phyloP scores from a whole-genome alignment of 92 coral and sea anemone genomes.

The Phymanthus crucifer region DNA sequence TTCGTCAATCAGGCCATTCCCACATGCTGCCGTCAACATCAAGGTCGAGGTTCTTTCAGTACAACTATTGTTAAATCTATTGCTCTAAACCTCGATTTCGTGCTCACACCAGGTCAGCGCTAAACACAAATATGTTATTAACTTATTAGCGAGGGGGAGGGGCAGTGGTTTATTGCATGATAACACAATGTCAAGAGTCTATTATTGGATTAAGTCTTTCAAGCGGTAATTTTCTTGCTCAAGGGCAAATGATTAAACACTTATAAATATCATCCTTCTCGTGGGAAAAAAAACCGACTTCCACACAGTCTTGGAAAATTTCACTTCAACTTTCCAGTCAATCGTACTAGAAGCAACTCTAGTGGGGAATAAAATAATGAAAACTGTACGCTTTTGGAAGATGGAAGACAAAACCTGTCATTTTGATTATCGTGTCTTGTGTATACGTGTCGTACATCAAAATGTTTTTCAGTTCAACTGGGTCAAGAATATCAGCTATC shows the following conservation, averaged over 20 bases:
- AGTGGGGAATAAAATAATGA: no score
- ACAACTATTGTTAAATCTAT: background rate
- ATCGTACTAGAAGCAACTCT: no score
- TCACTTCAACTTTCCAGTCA: background rate
- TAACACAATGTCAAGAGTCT: background rate
- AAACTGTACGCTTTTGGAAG: no score
- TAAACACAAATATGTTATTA: background rate
- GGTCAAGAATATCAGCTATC: no score
- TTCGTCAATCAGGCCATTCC: background rate
- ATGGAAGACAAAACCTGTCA: no score
- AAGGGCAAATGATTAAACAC: background rate
- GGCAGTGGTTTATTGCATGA: background rate
- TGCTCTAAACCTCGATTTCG: slow-evolving; percentile 7
- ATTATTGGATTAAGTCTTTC: background rate
- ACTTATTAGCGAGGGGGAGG: background rate
- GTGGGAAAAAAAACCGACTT: background rate
- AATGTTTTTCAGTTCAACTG: background rate
- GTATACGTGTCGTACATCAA: no score
- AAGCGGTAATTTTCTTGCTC: background rate
- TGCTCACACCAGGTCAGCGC: background rate
- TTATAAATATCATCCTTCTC: background rate
- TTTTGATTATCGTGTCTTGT: no score
- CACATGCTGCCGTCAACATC: background rate
- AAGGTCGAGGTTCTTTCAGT: background rate
- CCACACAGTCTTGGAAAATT: background rate